These are phyloP conservation scores for Montipora sp. DNA, from an alignment of 64 coral and sea anemone genomes.

Conservation along the genomic window DNA sequence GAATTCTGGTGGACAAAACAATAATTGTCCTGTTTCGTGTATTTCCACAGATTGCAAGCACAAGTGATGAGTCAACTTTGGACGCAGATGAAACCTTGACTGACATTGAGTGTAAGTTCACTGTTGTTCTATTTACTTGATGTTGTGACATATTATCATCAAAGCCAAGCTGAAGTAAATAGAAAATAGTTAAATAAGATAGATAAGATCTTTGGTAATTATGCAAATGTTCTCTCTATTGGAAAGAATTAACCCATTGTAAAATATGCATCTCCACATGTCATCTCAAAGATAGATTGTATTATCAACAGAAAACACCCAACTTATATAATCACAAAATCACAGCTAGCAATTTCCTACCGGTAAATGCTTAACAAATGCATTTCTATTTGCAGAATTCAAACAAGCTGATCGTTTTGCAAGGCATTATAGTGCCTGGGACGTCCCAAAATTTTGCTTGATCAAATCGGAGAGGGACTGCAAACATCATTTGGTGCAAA, in stretches of 20 bases:
- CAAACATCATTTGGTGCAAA: constrained; percentile 34
- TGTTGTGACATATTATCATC: background rate
- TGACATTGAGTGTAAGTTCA: constrained; percentile 32
- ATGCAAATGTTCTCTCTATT: background rate
- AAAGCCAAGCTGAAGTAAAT: background rate
- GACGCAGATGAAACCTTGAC: constrained; percentile 39
- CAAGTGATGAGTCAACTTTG: constrained; percentile 52
- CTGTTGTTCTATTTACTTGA: background rate
- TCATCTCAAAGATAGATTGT: background rate
- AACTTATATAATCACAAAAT: background rate
- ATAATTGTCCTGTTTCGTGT: background rate
- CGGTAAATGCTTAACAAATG: background rate
- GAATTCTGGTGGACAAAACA: background rate
- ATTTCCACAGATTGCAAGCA: constrained; percentile 30
- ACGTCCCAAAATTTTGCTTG: constrained; percentile 47
- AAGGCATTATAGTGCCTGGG: constrained; percentile 54
- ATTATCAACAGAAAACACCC: background rate
- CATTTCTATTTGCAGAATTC: constrained; percentile 65
- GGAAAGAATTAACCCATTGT: background rate
- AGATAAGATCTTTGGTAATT: background rate
- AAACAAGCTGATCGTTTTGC: constrained; percentile 53
- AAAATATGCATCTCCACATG: background rate
- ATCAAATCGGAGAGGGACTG: constrained; percentile 67
- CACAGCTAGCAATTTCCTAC: background rate
- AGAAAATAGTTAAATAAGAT: background rate